Evolutionary conservation across 2,113 vertebrate genomes (phyloP).

Genomic region (Tamias sibiricus): DNA sequence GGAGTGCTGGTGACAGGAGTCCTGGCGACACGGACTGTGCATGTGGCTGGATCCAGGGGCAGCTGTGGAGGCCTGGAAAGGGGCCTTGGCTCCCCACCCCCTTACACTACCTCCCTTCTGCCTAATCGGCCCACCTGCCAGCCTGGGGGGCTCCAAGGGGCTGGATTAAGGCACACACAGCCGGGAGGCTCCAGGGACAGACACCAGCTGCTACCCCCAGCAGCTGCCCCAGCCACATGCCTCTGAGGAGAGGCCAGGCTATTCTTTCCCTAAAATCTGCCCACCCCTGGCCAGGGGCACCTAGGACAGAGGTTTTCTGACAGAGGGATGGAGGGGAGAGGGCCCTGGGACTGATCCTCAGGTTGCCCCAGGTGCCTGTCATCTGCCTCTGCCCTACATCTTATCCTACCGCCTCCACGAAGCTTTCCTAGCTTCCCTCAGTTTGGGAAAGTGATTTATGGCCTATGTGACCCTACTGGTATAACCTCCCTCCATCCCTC

Average conservation of each 20-base stretch:
- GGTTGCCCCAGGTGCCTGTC: neutral
- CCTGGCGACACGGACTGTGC: neutral
- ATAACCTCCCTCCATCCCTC: neutral
- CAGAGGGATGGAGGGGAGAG: neutral
- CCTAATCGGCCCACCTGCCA: slow-evolving; percentile 74
- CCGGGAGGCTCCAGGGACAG: slow-evolving; percentile 71
- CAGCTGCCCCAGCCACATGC: slow-evolving; percentile 75
- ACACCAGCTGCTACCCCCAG: slow-evolving; percentile 75
- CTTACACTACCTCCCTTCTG: slow-evolving; percentile 47
- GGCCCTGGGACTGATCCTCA: neutral
- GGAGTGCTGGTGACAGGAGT: neutral
- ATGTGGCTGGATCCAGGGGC: neutral
- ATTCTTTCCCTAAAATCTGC: neutral
- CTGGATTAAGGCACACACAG: slow-evolving; percentile 75
- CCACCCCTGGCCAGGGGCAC: neutral
- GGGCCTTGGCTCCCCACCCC: neutral
- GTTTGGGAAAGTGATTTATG: slow-evolving; percentile 10
- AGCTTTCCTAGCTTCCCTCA: neutral
- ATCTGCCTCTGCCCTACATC: neutral
- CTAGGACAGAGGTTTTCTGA: neutral
- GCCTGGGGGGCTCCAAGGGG: slow-evolving; percentile 36
- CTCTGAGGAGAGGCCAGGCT: neutral
- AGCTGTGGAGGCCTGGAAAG: slow-evolving; percentile 45
- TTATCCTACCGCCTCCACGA: neutral
- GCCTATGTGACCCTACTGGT: too few relatives aligned